Evolutionary conservation across 2,113 vertebrate genomes (phyloP), one percentile per base, ranked within the genome.

Genomic region (Calypte anna): DNA sequence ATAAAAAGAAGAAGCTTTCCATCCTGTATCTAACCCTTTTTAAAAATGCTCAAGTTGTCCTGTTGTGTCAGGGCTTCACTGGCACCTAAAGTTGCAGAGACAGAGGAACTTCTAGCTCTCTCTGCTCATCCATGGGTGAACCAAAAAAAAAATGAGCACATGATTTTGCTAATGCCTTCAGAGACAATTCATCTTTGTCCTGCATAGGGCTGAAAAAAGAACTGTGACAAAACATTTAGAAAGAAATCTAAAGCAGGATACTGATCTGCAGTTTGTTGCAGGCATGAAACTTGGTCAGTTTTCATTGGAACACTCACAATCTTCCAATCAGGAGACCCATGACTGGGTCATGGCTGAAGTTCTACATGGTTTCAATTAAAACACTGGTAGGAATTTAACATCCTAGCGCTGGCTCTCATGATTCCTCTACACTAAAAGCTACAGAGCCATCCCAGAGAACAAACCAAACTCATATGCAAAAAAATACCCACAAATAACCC

Each of bases 81-180:
- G 48, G 54, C 1, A 1, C 51, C 66, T 74, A n/a, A 44, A 3
- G 2, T 2, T 53, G 74, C 58, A 88, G 23, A 50, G 0, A 1
- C 16, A 48, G 53, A 43, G 91, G 67, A 70, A 61, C 10, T 62
- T 80, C 63, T 36, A 14, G n/a, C 12, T 4, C 10, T 57, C 50
- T 59, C 27, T 74, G 66, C 28, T 43, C n/a, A 44, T 23, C 31
- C 12, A 1, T 22, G 14, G 13, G 36, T 53, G 43, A 70, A 46
- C 31, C 43, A 86, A 80, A 43, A 70, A 70, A 17, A 3, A 1
- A 2, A 40, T 40, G 40, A 48, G 61, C 77, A 44, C 0, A 1
- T 74, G 50, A 57, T 23, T 64, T 74, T 61, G 51, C 44, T 66
- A 67, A 38, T 0, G 3, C 7, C 20, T 40, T 53, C 43, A 54